Percentiles rank a stretch among this genome's conserved stretches.
phyloP scores from a whole-genome alignment of 2,888 invertebrate species.

The Bembecia ichneumoniformis region DNA sequence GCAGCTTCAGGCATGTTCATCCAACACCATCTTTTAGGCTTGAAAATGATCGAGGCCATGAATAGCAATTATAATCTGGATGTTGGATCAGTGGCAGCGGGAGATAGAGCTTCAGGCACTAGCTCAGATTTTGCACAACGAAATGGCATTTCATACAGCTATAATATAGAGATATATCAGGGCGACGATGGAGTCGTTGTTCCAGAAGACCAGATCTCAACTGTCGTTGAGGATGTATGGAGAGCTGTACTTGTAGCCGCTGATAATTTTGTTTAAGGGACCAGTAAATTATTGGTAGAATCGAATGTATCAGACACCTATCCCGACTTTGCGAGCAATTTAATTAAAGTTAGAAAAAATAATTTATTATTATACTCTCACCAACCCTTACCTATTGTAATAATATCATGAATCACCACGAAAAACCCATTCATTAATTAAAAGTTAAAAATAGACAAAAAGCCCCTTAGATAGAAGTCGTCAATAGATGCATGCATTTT shows the following conservation, averaged over 20 bases:
- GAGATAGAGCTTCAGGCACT: constrained; percentile 49
- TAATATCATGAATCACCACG: too few relatives aligned
- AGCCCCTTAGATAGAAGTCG: too few relatives aligned
- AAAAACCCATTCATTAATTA: too few relatives aligned
- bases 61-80: constrained; percentile 30
- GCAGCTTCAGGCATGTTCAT: constrained; percentile 50
- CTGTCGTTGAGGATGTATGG: constrained; percentile 43
- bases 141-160: constrained; percentile 33
- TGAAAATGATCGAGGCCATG: constrained; percentile 36
- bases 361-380: too few relatives aligned
- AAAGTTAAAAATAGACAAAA: too few relatives aligned
- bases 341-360: too few relatives aligned
- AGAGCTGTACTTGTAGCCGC: constrained; percentile 36
- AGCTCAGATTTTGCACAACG: constrained; percentile 41
- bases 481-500: too few relatives aligned
- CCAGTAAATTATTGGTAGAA: not conserved
- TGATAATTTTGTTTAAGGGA: constrained; percentile 16
- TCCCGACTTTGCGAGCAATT: not conserved
- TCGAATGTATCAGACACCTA: not conserved
- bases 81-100: constrained; percentile 32
- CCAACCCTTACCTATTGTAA: too few relatives aligned
- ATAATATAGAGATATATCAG: constrained; percentile 39
- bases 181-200: constrained; percentile 33
- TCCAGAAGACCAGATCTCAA: constrained; percentile 33
- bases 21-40: constrained; percentile 36